Evolutionary conservation across 1,140 invertebrate species (phyloP), one percentile per base, ranked within the genome.

Genomic region (Brachystomella parvula): DNA sequence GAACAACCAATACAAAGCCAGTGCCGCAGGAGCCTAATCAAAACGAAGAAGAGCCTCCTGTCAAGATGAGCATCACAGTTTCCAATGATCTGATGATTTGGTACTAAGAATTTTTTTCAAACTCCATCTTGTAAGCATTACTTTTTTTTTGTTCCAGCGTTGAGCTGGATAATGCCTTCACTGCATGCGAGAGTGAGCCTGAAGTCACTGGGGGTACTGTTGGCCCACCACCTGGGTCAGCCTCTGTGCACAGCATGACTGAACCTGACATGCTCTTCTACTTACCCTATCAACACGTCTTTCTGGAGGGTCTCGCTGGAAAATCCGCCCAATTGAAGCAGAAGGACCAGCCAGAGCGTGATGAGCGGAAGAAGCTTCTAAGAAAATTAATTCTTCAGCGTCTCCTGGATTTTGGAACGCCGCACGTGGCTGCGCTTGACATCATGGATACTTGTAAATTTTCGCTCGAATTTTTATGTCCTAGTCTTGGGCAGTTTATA

Each of bases 371-470:
- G 57, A 26, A 59, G 30, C 15, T 59, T 21, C 30, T 59, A 3
- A 21, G 57, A 2, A 30, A 32, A 17, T 21, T 59, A 12, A 59
- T 59, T 21, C 29, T 30, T 2, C 3, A 59, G 24, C 26, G 57
- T 2, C 21, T 59, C 12, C 12, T 59, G 3, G 57, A 3, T 17
- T 31, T 59, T 21, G 57, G 57, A 28, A 28, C 30, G 3, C 57
- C 57, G 30, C 12, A 31, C 24, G 12, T 30, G 9, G 24, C 26
- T 2, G 57, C 57, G 9, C 30, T 12, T 31, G 26, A 59, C 57
- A 59, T 59, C 30, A 59, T 12, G 12, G 57, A 59, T 31, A 32
- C 24, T 31, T 59, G 57, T 59, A 59, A 31, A 29, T 26, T 26
- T 9, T 17, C 6, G 24, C 49, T 17, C n/a, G n/a, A n/a, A n/a